These are phyloP conservation scores for Eilema sororculum DNA, from an alignment of 2,888 invertebrate genomes.

Conservation along the genomic window DNA sequence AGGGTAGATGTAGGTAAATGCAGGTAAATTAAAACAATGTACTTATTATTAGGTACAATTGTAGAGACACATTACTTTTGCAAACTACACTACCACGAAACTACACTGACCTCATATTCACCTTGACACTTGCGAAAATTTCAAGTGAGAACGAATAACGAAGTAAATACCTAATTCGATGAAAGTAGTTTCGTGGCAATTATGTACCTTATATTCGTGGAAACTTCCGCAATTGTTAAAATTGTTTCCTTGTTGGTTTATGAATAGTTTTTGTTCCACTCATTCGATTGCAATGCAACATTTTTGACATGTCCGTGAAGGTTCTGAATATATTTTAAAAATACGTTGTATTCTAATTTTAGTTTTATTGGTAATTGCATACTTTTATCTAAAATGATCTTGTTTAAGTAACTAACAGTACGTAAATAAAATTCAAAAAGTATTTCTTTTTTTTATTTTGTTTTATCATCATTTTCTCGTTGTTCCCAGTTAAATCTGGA, in stretches of 20 bases:
- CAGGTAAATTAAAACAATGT: background rate
- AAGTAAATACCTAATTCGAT: background rate
- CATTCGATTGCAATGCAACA: background rate
- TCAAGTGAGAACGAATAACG: background rate
- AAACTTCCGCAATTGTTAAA: background rate
- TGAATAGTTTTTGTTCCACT: background rate
- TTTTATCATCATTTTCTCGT: no score
- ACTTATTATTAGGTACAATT: background rate
- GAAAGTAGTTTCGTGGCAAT: background rate
- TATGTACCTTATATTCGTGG: background rate
- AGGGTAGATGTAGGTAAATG: no score
- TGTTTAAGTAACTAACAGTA: no score
- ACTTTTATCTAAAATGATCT: no score
- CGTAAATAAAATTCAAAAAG: no score
- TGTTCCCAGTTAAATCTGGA: no score
- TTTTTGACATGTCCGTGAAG: background rate
- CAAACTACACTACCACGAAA: background rate
- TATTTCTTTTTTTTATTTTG: no score
- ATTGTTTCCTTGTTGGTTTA: background rate
- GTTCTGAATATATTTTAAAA: background rate
- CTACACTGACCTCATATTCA: background rate
- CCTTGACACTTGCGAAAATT: background rate
- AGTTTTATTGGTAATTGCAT: no score
- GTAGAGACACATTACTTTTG: constrained; percentile 4
- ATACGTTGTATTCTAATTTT: no score